phyloP scores from a whole-genome alignment of 2,113 vertebrate species.

The Ochotona princeps region DNA sequence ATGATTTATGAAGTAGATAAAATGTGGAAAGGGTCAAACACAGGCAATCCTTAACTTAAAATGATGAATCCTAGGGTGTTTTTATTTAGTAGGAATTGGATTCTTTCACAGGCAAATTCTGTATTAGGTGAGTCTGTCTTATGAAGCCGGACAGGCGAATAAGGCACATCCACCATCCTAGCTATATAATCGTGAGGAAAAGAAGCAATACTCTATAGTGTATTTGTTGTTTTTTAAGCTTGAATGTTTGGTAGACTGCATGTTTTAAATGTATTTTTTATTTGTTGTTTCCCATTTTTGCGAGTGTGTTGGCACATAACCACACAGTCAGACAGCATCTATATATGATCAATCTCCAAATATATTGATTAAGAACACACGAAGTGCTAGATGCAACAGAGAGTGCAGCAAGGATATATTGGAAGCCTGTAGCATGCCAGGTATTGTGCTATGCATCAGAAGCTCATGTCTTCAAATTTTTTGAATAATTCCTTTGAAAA shows the following conservation, averaged over 20 bases:
- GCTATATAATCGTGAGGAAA: neutral
- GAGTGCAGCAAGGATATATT: neutral
- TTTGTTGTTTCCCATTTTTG: neutral
- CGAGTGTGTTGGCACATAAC: neutral
- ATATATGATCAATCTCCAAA: slow-evolving; percentile 10
- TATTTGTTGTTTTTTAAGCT: neutral
- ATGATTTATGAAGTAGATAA: neutral
- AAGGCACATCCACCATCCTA: neutral
- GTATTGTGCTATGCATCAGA: neutral
- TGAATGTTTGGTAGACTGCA: neutral
- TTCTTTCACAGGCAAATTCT: neutral
- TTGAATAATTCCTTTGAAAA: neutral
- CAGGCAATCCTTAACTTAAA: neutral
- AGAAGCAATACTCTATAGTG: too few relatives aligned
- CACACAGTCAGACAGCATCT: neutral
- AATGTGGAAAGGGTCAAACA: neutral
- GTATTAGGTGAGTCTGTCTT: too few relatives aligned
- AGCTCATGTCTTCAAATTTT: neutral
- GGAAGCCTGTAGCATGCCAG: neutral
- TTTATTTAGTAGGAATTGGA: neutral
- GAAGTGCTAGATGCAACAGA: neutral
- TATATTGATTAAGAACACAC: neutral
- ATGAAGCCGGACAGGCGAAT: neutral
- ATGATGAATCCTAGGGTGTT: neutral
- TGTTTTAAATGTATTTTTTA: neutral